Evolutionary conservation across 2,113 vertebrate species (phyloP), one percentile per base, ranked within the genome.

Genomic region (Hippotragus niger): DNA sequence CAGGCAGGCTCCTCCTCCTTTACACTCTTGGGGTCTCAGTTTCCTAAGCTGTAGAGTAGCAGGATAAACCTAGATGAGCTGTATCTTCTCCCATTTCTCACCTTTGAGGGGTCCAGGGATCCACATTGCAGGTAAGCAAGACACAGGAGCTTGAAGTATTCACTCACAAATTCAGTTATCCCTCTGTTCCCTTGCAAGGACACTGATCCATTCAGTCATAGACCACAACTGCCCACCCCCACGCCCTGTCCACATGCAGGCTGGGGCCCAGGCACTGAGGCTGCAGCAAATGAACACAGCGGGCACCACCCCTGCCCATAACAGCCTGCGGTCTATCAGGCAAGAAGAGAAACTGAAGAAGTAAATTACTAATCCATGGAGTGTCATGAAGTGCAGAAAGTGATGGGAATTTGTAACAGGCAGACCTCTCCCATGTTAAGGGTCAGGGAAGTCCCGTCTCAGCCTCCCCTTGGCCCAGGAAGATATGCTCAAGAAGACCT

Each of bases 291-390:
- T 21, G 29, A 64, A 55, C 3, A 2, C 19, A 7, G 29, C 15
- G 40, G 60, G 50, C 12, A 12, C 31, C 43, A 25, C 6, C 55
- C 78, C 76, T 80, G 50, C 36, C 25, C 55, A 0, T 0, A 36
- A 25, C 11, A 78, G 23, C 67, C 64, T 23, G 14, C 7, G 33
- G 31, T 5, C 82, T 1, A 15, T 5, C 8, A 6, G 23, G 84
- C 40, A 71, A 92, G 67, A 90, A 83, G 60, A 94, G 76, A 94
- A n/a, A 62, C 36, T 19, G 31, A 76, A n/a, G 58, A 50, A 58
- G 43, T 55, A 43, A 40, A 60, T 40, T 21, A 23, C 31, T 87
- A 62, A 33, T 27, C 43, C 40, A 1, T 40, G 33, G 43, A 57
- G 47, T 50, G 9, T 52, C 50, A 33, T 25, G 33, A 36, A 81